phyloP scores from a whole-genome alignment of 2,113 vertebrate genomes.

The Podarcis raffonei region DNA sequence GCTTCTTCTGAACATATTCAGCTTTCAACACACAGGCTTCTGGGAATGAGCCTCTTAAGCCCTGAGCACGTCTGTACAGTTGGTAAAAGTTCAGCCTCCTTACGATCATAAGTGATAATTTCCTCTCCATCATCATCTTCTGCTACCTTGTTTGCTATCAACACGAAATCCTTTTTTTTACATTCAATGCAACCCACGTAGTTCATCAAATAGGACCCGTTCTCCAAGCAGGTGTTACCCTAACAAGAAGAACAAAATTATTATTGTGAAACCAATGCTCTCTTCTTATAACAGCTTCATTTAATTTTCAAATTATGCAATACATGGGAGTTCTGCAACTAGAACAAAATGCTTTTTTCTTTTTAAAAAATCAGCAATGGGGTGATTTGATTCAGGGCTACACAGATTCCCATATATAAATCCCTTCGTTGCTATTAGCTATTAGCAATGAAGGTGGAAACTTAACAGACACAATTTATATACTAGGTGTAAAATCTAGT shows the following conservation, averaged over 20 bases:
- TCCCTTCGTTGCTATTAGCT: not conserved
- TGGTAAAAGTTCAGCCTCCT: constrained; percentile 54
- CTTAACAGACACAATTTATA: not conserved
- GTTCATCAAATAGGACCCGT: constrained; percentile 91
- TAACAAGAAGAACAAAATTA: constrained; percentile 59
- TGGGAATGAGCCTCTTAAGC: not conserved
- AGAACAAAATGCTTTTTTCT: not conserved
- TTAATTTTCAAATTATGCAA: not conserved
- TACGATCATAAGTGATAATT: constrained; percentile 92
- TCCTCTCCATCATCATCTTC: constrained; percentile 92
- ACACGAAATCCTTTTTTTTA: constrained; percentile 87
- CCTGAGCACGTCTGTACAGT: not conserved
- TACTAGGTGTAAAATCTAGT: not conserved
- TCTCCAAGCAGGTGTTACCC: constrained; percentile 91
- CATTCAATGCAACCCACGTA: constrained; percentile 87
- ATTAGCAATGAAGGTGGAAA: not conserved
- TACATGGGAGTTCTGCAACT: not conserved
- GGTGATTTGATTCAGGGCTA: not conserved
- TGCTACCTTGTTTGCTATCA: constrained; percentile 83
- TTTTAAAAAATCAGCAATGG: not conserved
- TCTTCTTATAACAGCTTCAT: not conserved
- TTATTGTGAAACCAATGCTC: not conserved
- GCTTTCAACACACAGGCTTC: not conserved
- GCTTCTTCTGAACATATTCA: not conserved
- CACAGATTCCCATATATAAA: not conserved